These are phyloP conservation scores for Myrmecophaga tridactyla DNA, from an alignment of 2,113 vertebrate species.

Conservation along the genomic window DNA sequence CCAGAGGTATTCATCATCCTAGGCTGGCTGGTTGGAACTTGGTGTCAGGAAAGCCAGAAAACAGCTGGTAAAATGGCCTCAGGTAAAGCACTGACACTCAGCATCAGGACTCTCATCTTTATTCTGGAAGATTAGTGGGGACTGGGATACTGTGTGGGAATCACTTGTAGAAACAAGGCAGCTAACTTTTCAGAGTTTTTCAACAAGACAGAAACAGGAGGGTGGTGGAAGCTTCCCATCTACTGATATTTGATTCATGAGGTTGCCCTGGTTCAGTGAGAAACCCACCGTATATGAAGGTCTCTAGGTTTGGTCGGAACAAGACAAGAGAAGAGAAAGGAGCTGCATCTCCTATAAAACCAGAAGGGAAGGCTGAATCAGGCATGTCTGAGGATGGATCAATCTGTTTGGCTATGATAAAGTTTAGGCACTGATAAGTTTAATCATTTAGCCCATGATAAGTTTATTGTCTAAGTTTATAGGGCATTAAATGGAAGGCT, in stretches of 20 bases:
- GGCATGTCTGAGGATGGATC: neutral
- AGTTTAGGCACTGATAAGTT: neutral
- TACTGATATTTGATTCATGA: neutral
- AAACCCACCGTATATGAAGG: neutral
- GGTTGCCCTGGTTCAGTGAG: neutral
- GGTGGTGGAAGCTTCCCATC: neutral
- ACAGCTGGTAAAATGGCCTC: neutral
- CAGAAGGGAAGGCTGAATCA: neutral
- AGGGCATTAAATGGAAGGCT: neutral
- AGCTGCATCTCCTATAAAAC: neutral
- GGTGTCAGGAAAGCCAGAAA: neutral
- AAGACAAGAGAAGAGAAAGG: neutral
- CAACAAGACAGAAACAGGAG: neutral
- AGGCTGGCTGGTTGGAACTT: neutral
- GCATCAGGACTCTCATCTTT: neutral
- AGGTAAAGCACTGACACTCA: neutral
- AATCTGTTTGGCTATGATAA: neutral
- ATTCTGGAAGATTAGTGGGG: slow-evolving; percentile 39
- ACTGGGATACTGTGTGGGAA: neutral
- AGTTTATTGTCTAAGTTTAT: neutral
- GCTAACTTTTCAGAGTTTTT: neutral
- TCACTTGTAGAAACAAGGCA: neutral
- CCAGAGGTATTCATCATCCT: neutral
- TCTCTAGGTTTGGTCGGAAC: neutral
- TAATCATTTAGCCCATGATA: neutral